A percentile compares a stretch with the other conserved stretches of the same genome.
Conservation (phyloP, 2,888 invertebrate genomes). For the Hemicrepidius hirtus region DNA sequence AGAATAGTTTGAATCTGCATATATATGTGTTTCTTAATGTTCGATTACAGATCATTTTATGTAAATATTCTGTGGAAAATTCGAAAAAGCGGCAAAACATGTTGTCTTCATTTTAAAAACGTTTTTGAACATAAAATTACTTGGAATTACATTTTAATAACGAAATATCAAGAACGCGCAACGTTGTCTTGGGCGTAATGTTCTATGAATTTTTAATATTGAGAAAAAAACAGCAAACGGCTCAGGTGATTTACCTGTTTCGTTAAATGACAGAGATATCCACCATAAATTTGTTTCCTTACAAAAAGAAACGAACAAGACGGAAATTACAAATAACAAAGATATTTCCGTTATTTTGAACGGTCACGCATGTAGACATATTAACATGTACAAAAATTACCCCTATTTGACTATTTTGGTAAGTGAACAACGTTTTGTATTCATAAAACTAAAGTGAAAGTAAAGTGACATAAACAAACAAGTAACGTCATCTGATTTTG, state of each 20-base stretch:
- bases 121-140: neutral
- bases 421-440: neutral
- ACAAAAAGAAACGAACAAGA: slow-evolving; percentile 21
- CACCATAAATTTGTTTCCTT: slow-evolving; percentile 12
- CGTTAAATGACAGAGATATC: slow-evolving; percentile 1
- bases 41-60: slow-evolving; percentile 31
- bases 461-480: neutral
- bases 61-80: slow-evolving; percentile 12
- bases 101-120: slow-evolving; percentile 2
- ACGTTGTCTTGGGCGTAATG: neutral
- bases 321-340: slow-evolving; percentile 29
- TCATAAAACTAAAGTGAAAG: neutral
- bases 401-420: neutral
- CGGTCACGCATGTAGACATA: slow-evolving; percentile 26
- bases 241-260: neutral
- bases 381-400: slow-evolving; percentile 13
- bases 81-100: slow-evolving; percentile 14
- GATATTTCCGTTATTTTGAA: slow-evolving; percentile 30
- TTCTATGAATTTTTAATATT: neutral
- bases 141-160: neutral
- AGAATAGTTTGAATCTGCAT: slow-evolving; percentile 29
- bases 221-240: neutral
- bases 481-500: neutral
- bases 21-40: slow-evolving; percentile 35
- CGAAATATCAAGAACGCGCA: neutral